A percentile compares a stretch with the other conserved stretches of the same genome.
These are phyloP conservation scores for Cynopterus brachyotis DNA, from an alignment of 2,113 vertebrate species.

Conservation along the genomic window DNA sequence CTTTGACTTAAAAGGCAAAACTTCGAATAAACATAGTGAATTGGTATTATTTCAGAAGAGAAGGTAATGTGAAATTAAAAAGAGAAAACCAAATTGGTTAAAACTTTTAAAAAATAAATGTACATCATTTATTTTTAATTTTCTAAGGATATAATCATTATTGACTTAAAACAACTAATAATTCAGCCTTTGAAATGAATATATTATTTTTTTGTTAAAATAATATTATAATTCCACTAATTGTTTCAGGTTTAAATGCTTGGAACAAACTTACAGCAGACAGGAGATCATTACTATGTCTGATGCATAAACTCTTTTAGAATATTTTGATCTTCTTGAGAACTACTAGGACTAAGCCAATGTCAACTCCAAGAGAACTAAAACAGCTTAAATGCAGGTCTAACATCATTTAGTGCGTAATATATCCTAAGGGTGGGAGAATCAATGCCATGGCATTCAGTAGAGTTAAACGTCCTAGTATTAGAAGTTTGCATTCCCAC, in stretches of 20 bases:
- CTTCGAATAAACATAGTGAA: neutral
- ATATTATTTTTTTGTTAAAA: constrained; percentile 15
- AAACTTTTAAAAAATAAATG: neutral
- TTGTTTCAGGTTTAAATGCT: neutral
- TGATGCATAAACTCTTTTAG: neutral
- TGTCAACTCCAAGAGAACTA: neutral
- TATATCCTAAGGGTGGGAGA: neutral
- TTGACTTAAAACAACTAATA: neutral
- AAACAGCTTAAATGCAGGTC: neutral
- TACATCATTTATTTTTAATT: neutral
- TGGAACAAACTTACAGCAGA: neutral
- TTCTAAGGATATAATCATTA: neutral
- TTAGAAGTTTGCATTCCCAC: neutral
- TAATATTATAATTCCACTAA: neutral
- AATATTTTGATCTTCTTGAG: neutral
- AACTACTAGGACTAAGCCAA: neutral
- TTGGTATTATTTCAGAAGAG: neutral
- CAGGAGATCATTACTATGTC: neutral
- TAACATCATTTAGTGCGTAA: neutral
- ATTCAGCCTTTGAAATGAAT: neutral
- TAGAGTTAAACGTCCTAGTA: neutral
- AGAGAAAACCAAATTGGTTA: neutral
- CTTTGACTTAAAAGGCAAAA: neutral
- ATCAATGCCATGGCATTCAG: neutral
- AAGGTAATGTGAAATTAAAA: neutral